Percentiles rank a stretch among this genome's conserved stretches.
Conservation (phyloP, 2,888 invertebrate species). For the Diaphora mendica region DNA sequence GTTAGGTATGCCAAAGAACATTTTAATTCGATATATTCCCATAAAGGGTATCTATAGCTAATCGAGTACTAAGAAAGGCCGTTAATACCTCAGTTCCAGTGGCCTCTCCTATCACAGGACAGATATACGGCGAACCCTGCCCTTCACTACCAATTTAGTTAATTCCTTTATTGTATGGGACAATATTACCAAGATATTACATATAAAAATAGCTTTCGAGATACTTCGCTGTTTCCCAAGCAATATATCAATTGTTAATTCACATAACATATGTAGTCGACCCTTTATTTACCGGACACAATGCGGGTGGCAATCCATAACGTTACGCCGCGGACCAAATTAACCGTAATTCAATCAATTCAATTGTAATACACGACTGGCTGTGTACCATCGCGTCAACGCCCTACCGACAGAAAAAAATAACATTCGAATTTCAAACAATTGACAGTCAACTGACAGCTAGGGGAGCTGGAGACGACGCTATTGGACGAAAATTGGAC, state of each 20-base stretch:
- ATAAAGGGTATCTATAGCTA: too few relatives aligned
- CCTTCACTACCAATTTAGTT: too few relatives aligned
- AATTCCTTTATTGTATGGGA: too few relatives aligned
- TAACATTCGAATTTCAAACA: conserved; percentile 76
- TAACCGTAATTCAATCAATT: conserved; percentile 84
- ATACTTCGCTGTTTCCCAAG: not conserved
- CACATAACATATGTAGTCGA: conserved; percentile 35
- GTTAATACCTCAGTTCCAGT: not conserved
- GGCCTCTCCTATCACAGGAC: too few relatives aligned
- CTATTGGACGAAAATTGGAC: conserved; percentile 82
- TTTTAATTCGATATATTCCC: not conserved
- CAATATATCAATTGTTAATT: conserved; percentile 22
- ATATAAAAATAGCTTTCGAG: not conserved
- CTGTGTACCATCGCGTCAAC: conserved; percentile 80
- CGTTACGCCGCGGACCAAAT: conserved; percentile 70
- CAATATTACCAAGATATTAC: not conserved
- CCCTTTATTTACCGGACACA: conserved; percentile 70
- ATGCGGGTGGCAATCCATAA: conserved; percentile 84
- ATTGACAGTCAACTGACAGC: conserved; percentile 83
- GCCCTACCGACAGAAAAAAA: conserved; percentile 78
- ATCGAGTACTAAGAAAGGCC: too few relatives aligned
- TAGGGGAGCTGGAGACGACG: conserved; percentile 79
- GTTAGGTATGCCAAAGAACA: not conserved
- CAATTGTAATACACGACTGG: conserved; percentile 81
- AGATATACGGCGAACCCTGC: too few relatives aligned